Percentiles rank a stretch among this genome's conserved stretches.
Evolutionary conservation across 2,888 invertebrate species (phyloP).

Genomic region (Drosophila differens): DNA sequence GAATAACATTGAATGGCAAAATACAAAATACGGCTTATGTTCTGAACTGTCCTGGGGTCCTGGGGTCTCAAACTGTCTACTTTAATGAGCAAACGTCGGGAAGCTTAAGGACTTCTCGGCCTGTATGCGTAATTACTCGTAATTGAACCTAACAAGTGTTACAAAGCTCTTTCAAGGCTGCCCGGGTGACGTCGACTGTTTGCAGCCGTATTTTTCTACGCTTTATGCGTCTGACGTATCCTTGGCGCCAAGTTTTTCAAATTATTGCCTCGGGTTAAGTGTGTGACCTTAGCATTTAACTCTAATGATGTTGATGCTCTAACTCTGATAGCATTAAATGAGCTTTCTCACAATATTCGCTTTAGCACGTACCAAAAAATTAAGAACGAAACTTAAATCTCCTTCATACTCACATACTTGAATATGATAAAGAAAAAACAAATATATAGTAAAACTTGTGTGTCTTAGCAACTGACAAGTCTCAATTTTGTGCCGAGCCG

Average conservation of each 20-base stretch:
- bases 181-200: slow-evolving; percentile 11
- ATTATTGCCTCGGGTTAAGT: slow-evolving; percentile 54
- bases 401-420: slow-evolving; percentile 10
- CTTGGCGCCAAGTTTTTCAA: slow-evolving; percentile 58
- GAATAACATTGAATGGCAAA: slow-evolving; percentile 30
- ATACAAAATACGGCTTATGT: slow-evolving; percentile 5
- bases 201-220: slow-evolving; percentile 20
- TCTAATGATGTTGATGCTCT: slow-evolving; percentile 43
- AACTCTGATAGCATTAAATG: slow-evolving; percentile 12
- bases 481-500: slow-evolving; percentile 24
- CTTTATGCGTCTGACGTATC: slow-evolving; percentile 25
- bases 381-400: slow-evolving; percentile 17
- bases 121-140: slow-evolving; percentile 40
- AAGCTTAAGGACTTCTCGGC: slow-evolving; percentile 40
- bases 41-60: slow-evolving; percentile 1
- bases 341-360: slow-evolving; percentile 23
- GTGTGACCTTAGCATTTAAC: slow-evolving; percentile 55
- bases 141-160: slow-evolving; percentile 59
- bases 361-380: slow-evolving; percentile 52
- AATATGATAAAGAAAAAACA: slow-evolving; percentile 1
- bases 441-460: slow-evolving; percentile 35
- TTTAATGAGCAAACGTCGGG: slow-evolving; percentile 46
- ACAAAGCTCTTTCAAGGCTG: slow-evolving; percentile 35
- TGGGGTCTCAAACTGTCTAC: slow-evolving; percentile 16
- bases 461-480: slow-evolving; percentile 34